These are phyloP conservation scores for Pecten maximus DNA, from an alignment of 2,888 invertebrate genomes.

Conservation along the genomic window DNA sequence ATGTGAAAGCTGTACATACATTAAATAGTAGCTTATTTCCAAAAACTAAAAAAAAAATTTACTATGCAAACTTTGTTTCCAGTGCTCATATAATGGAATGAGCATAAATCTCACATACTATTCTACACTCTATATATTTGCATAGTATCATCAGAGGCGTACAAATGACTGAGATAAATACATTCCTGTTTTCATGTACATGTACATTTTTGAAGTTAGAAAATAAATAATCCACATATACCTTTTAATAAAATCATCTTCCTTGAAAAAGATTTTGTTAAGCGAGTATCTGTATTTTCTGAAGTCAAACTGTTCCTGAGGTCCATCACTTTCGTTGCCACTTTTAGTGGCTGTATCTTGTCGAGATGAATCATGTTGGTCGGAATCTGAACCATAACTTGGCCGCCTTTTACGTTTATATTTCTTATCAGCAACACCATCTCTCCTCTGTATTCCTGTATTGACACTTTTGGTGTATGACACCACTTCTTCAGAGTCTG, in stretches of 20 bases:
- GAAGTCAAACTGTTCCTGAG: conserved; percentile 65
- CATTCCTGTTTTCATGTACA: no score
- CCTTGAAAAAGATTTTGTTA: conserved; percentile 85
- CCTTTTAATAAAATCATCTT: conserved; percentile 84
- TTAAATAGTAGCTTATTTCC: no score
- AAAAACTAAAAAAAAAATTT: no score
- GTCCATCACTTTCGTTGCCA: conserved; percentile 38
- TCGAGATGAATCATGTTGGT: not conserved
- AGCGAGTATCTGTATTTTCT: conserved; percentile 76
- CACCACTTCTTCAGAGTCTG: not conserved
- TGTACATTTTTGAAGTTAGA: not conserved
- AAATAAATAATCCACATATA: conserved; percentile 52
- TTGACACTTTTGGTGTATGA: not conserved
- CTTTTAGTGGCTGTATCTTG: not conserved
- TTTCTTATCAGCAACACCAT: not conserved
- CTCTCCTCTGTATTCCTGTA: not conserved
- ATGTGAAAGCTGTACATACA: no score
- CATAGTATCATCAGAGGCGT: no score
- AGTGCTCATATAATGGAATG: no score
- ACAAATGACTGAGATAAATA: no score
- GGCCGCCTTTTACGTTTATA: not conserved
- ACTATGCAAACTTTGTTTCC: no score
- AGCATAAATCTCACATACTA: no score
- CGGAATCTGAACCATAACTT: not conserved
- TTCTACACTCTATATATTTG: no score